Evolutionary conservation across 2,113 vertebrate genomes (phyloP).

Genomic region (Mesocricetus auratus): DNA sequence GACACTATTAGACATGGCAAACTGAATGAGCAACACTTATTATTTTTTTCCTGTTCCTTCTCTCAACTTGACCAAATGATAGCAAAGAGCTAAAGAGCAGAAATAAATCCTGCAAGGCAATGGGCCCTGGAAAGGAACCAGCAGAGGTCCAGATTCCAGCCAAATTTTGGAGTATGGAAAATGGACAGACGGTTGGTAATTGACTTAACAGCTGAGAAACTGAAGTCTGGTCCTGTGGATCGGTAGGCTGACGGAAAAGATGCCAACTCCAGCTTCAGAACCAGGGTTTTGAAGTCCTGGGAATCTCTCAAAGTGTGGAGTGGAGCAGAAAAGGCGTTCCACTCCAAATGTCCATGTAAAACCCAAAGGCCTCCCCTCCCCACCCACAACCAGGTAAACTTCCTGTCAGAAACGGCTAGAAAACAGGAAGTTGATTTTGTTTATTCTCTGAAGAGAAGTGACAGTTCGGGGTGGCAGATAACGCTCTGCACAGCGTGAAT

Average conservation of each 20-base stretch:
- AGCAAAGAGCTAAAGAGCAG: constrained; percentile 21
- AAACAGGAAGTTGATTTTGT: not conserved
- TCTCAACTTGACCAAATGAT: constrained; percentile 16
- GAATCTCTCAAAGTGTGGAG: not conserved
- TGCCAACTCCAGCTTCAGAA: not conserved
- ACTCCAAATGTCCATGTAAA: not conserved
- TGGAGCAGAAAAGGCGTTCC: not conserved
- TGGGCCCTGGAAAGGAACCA: not conserved
- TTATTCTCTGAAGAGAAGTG: not conserved
- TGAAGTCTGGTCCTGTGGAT: not conserved
- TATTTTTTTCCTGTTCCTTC: constrained; percentile 38
- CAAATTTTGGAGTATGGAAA: constrained; percentile 67
- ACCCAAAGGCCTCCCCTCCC: not conserved
- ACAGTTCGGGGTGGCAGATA: not conserved
- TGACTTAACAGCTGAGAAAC: constrained; percentile 49
- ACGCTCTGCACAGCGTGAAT: not conserved
- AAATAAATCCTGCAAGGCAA: constrained; percentile 51
- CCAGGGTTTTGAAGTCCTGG: not conserved
- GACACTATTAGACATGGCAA: not conserved
- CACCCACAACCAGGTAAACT: not conserved
- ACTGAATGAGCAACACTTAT: not conserved
- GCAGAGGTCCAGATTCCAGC: not conserved
- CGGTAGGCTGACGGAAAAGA: not conserved
- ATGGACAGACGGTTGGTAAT: constrained; percentile 20
- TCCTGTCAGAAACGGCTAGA: not conserved